Percentiles rank a stretch among this genome's conserved stretches.
These are phyloP conservation scores for Auanema sp. DNA, from an alignment of 2,888 invertebrate genomes.

Conservation along the genomic window DNA sequence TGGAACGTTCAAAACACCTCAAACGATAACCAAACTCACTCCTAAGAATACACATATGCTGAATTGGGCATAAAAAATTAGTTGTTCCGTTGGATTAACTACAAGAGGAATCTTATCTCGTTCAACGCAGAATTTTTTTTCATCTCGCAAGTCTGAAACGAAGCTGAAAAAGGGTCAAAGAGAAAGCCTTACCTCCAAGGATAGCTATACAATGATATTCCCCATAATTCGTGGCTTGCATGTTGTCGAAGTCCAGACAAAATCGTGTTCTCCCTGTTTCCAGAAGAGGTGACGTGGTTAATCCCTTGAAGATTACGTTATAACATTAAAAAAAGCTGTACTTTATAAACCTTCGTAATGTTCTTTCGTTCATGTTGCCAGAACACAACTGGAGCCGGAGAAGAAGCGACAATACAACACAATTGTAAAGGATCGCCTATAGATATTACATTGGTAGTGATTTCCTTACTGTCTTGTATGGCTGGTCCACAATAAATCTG, in stretches of 20 bases:
- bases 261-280: constrained; percentile 36
- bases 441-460: constrained; percentile 20
- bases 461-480: constrained; percentile 2
- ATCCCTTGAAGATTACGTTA: constrained; percentile 18
- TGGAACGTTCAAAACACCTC: background rate
- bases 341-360: constrained; percentile 20
- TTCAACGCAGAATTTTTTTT: constrained; percentile 31
- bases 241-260: constrained; percentile 29
- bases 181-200: constrained; percentile 19
- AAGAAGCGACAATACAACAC: constrained; percentile 35
- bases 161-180: background rate
- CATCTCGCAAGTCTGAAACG: constrained; percentile 19
- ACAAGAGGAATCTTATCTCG: constrained; percentile 38
- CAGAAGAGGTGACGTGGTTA: constrained; percentile 30
- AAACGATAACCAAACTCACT: constrained; percentile 6
- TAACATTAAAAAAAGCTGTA: background rate
- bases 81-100: constrained; percentile 32
- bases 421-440: constrained; percentile 27
- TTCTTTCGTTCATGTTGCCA: constrained; percentile 37
- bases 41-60: constrained; percentile 36
- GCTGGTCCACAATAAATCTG: constrained; percentile 35
- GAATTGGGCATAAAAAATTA: constrained; percentile 38
- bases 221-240: constrained; percentile 27
- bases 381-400: constrained; percentile 30
- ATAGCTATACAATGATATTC: constrained; percentile 33